Base-by-base conservation (phyloP, 2,888 invertebrate species). In the Phaedon cochleariae region DNA sequence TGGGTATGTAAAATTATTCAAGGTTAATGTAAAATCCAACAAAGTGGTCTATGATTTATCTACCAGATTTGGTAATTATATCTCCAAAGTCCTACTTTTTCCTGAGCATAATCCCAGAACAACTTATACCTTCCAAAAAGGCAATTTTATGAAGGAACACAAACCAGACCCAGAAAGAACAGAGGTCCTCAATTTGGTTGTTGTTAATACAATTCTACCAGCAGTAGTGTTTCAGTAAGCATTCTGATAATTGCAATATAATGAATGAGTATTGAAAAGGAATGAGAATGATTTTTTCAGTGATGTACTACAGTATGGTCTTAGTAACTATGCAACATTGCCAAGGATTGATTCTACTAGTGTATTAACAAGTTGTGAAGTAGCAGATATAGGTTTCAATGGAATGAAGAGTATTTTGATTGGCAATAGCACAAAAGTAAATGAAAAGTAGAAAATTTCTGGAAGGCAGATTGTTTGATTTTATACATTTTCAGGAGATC, bases 341-440 rank as follows among this genome's bases (percentile, higher is more conserved):
- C 80, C 82, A 31, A 81, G 84, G 46, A 88, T 87, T 73, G 87
- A 89, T 70, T 80, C 83, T 45, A 87, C 84, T 70, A 90, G 89
- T 77, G 85, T 87, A 65, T 85, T 88, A 37, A 81, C 89, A n/a
- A 88, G 89, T 73, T 86, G 87, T 31, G 87, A 87, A 76, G 84
- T 89, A 10, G 88, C 88, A 5, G 92, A 92, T 80, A 84, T 92
- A 57, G 90, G 92, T 80, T 88, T 91, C 85, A 91, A 92, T 81
- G 90, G 90, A 0, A 80, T 84, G 61, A 87, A 88, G 74, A 92
- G 92, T 83, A 87, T 92, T 63, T 75, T 92, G 20, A 80, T 92
- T 34, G 91, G 92, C 60, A 91, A 89, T 9, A 90, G 89, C 80
- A 88, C 88, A 34, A 88, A 90, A 80, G 88, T 87, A 78, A 72